A percentile compares a stretch with the other conserved stretches of the same genome.
These are phyloP conservation scores for Pseudochromis fuscus DNA, from an alignment of 2,797 vertebrate species.

Conservation along the genomic window DNA sequence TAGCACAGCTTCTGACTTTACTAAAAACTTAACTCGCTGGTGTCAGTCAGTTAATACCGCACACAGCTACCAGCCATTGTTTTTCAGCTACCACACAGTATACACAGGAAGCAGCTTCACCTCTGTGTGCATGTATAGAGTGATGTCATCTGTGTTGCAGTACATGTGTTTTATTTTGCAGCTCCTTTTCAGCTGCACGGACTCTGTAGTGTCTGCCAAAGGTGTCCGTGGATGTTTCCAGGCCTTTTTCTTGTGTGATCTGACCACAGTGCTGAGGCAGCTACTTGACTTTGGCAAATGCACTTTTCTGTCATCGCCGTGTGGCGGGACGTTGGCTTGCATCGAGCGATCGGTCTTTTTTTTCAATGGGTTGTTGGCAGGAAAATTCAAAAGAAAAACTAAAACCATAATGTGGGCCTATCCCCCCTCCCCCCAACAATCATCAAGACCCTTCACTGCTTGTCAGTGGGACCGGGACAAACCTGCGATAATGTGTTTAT, in stretches of 20 bases:
- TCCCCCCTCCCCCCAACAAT: not conserved
- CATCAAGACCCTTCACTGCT: not conserved
- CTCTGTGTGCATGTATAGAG: conserved; percentile 32
- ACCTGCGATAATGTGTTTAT: not conserved
- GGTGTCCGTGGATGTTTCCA: conserved; percentile 57
- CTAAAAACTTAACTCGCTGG: not conserved
- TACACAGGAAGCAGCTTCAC: conserved; percentile 9
- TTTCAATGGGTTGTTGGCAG: conserved; percentile 53
- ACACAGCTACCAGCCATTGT: not conserved
- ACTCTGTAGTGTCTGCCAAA: conserved; percentile 55
- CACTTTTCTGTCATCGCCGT: conserved; percentile 54
- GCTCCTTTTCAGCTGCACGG: conserved; percentile 42
- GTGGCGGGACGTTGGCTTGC: conserved; percentile 38
- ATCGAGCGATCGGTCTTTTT: conserved; percentile 28
- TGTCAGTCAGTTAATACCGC: not conserved
- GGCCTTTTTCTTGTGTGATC: conserved; percentile 49
- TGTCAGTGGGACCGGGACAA: not conserved
- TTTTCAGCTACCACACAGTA: conserved; percentile 1
- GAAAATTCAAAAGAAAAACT: conserved; percentile 40
- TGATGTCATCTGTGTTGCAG: conserved; percentile 64
- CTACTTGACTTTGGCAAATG: conserved; percentile 62
- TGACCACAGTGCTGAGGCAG: conserved; percentile 73
- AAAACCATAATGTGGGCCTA: conserved; percentile 14
- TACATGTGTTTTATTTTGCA: conserved; percentile 64
- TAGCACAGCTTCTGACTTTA: too few species aligned